Evolutionary conservation across 2,797 vertebrate species (phyloP), one percentile per base, ranked within the genome.

Genomic region (Tolypeutes matacus): DNA sequence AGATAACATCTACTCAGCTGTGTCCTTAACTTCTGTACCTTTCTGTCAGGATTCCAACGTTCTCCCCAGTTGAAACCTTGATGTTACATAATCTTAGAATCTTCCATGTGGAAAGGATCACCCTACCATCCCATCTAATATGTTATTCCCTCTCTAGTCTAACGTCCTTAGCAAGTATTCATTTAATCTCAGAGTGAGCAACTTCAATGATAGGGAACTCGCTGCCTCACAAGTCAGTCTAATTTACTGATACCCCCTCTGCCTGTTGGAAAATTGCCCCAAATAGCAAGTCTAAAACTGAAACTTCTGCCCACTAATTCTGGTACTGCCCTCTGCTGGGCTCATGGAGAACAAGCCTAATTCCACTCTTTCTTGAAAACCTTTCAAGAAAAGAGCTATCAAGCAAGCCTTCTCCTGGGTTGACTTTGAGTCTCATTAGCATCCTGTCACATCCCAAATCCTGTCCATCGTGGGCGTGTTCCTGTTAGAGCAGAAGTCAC

Each of bases 171-270:
- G 12, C 31, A 83, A 83, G 49, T 62, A 14, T 81, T 80, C 67
- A 20, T 60, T 77, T 86, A 72, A 73, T 25, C 89, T 92, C 17
- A 1, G 49, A 12, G 11, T 9, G 2, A 94, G 64, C n/a, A 72
- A 58, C 58, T 77, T 75, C n/a, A 46, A 36, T 60, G 39, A 81
- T 6, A 39, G 51, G 53, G 42, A 91, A 29, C 39, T 86, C 21
- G 1, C 6, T 77, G 3, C 60, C 64, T 82, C 51, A 7, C 56
- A 46, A 64, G 42, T 46, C 72, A 69, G 20, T 85, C 73, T 86
- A 20, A 86, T 96, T 95, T 92, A 70, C 39, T 86, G 77, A 95
- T 78, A 75, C 3, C 20, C 60, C 87, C 80, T 95, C 49, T 69
- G 34, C 34, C 67, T 70, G 0, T 25, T 73, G 27, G 69, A 73